Base-by-base conservation (phyloP, 2,888 invertebrate species). In the Melinopterus prodromus region DNA sequence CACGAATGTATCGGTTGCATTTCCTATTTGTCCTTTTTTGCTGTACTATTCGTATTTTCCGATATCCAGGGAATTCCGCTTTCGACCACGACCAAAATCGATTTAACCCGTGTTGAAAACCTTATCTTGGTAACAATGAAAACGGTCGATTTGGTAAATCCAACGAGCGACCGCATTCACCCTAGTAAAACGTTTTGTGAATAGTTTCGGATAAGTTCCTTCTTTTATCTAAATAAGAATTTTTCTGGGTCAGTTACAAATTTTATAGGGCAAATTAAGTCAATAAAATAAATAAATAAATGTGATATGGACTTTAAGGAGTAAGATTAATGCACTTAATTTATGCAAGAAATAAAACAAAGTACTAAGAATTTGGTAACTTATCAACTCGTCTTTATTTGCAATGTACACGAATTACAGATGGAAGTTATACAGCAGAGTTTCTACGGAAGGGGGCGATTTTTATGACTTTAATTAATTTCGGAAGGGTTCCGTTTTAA, bases 381-480 rank as follows among this genome's bases (percentile, higher is more conserved):
- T 53, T 53, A 9, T 9, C 53, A 12, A 3, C 53, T 53, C 5
- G 9, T 53, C 3, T 53, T 53, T 53, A 53, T 53, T 53, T 1
- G 53, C 53, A 12, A 53, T 53, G 2, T 53, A 2, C 7, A 6
- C 53, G 12, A 12, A 53, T 9, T 6, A 12, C 53, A 53, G 53
- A 9, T 53, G 53, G 53, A 53, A 53, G 12, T 53, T 53, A 12
- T 53, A 12, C 7, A 53, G 53, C 12, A 1, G 53, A 53, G 12
- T 53, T 53, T 53, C 7, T 53, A 4, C 53, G 0, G 53, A 53
- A 53, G 53, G 12, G 12, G 12, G 12, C 26, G 53, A 53, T 53
- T 53, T 53, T 53, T 53, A 53, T 53, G 53, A 53, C 53, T 53
- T 53, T 53, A 53, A 53, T 53, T 53, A 53, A 53, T 53, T 53